Conservation (phyloP, 2,113 vertebrate genomes). For the Myiagra hebetior region DNA sequence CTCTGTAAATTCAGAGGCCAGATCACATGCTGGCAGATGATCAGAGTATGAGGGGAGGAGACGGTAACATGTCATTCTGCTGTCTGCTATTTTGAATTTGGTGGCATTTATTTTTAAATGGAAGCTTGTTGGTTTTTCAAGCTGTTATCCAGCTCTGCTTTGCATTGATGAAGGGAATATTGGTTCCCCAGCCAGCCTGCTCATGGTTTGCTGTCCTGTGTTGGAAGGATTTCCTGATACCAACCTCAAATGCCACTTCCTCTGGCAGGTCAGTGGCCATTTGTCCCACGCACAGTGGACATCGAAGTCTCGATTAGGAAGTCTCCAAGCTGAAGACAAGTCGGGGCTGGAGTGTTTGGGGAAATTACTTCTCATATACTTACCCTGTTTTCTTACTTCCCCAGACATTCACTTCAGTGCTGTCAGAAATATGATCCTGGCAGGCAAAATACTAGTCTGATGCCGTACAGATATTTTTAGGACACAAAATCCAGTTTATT, state of each 20-base stretch:
- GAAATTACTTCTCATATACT: neutral
- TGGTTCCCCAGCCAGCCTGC: neutral
- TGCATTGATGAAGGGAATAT: neutral
- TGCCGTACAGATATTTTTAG: neutral
- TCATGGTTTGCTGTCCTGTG: neutral
- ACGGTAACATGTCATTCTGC: neutral
- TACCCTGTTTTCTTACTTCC: neutral
- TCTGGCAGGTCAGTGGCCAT: fast-evolving
- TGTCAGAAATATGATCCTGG: neutral
- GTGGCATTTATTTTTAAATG: neutral
- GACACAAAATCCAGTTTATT: neutral
- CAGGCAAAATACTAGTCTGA: neutral
- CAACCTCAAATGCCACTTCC: neutral
- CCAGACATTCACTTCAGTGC: neutral
- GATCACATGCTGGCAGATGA: neutral
- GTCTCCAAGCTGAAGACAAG: neutral
- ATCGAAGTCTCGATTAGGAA: fast-evolving
- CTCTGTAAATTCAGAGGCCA: neutral
- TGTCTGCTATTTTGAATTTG: neutral
- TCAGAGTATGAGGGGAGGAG: neutral
- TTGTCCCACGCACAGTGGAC: fast-evolving
- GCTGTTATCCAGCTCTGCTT: neutral
- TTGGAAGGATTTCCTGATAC: neutral
- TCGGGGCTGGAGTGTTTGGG: neutral
- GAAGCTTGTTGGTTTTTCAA: neutral